phyloP scores from a whole-genome alignment of 2,113 vertebrate species.

The Nothobranchius kuhntae region DNA sequence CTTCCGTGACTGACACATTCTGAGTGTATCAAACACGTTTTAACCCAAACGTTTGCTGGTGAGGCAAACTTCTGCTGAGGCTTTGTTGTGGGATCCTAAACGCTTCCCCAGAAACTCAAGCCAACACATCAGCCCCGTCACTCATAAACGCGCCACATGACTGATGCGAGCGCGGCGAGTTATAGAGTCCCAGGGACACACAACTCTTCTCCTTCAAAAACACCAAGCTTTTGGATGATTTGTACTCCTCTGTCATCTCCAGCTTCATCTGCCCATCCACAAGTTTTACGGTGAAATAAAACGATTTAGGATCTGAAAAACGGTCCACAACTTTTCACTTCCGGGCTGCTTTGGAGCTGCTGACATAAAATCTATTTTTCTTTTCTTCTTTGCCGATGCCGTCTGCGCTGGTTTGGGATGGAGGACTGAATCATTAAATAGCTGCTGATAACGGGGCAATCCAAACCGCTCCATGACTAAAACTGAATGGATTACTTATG shows the following conservation, averaged over 20 bases:
- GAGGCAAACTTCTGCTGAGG: neutral
- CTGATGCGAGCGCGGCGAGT: slow-evolving; percentile 65
- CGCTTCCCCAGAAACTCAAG: slow-evolving; percentile 68
- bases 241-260: slow-evolving; percentile 48
- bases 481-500: no score
- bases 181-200: slow-evolving; percentile 74
- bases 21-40: neutral
- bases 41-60: slow-evolving; percentile 10
- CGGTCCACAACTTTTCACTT: neutral
- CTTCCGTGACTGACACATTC: neutral
- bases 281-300: no score
- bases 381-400: slow-evolving; percentile 29
- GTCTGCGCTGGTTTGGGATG: neutral
- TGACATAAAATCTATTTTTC: slow-evolving; percentile 39
- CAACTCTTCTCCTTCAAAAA: slow-evolving; percentile 59
- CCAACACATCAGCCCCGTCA: slow-evolving; percentile 57
- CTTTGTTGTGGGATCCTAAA: slow-evolving; percentile 28
- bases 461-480: neutral
- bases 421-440: slow-evolving; percentile 24
- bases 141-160: slow-evolving; percentile 74
- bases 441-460: neutral
- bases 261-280: neutral
- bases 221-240: slow-evolving; percentile 54
- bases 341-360: slow-evolving; percentile 28
- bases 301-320: slow-evolving; percentile 3